Evolutionary conservation across 2,797 vertebrate species (phyloP).

Genomic region (Tokudaia muenninki): DNA sequence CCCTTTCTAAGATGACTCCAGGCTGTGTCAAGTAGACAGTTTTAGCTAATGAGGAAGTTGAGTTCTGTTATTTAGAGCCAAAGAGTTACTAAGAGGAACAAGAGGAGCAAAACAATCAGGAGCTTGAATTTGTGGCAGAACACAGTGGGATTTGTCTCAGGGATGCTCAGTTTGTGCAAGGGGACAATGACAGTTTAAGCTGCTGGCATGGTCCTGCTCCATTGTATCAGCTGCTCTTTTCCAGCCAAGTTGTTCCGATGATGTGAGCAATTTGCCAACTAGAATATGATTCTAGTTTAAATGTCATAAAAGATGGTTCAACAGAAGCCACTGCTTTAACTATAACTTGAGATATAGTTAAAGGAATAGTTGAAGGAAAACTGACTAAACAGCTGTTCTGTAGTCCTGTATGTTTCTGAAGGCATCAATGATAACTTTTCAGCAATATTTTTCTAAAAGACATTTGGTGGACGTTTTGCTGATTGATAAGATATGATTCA

Average conservation of each 20-base stretch:
- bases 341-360: too few relatives aligned
- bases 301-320: not conserved
- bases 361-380: not conserved
- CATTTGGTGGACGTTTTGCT: not conserved
- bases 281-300: not conserved
- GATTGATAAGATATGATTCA: constrained; percentile 7
- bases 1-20: not conserved
- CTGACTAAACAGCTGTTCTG: not conserved
- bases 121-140: not conserved
- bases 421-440: constrained; percentile 27
- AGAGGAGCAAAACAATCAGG: not conserved
- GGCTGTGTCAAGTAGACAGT: not conserved
- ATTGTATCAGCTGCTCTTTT: not conserved
- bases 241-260: not conserved
- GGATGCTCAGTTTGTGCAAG: not conserved
- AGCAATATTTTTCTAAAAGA: constrained; percentile 21
- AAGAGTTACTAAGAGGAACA: not conserved
- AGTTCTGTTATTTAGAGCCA: not conserved
- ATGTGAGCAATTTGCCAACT: not conserved
- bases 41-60: not conserved
- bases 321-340: not conserved
- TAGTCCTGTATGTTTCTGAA: constrained; percentile 6
- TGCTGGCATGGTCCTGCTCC: not conserved
- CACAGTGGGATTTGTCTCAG: not conserved
- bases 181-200: not conserved